These are phyloP conservation scores for Drosophila colorata DNA, from an alignment of 2,888 invertebrate genomes.

Conservation along the genomic window DNA sequence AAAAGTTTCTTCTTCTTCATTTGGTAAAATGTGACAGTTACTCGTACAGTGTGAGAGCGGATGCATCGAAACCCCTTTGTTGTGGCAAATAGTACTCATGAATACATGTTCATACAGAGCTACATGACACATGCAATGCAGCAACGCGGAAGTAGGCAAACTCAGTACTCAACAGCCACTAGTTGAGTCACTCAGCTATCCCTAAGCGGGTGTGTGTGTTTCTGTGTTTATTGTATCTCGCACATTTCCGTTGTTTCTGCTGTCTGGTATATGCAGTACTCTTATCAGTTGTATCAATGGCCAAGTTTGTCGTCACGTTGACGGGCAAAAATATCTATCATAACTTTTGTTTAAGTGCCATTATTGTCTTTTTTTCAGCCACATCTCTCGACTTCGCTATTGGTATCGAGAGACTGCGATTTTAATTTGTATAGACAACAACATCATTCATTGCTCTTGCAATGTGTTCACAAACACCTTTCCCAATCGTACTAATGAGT, in stretches of 20 bases:
- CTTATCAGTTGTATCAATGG: slow-evolving; percentile 74
- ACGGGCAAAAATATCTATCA: slow-evolving; percentile 62
- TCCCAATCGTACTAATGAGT: no score
- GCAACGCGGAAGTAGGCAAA: slow-evolving; percentile 72
- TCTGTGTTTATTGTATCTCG: slow-evolving; percentile 58
- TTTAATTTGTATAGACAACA: background rate
- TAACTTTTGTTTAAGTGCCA: slow-evolving; percentile 45
- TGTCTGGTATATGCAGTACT: slow-evolving; percentile 38
- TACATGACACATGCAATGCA: slow-evolving; percentile 20
- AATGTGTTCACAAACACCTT: no score
- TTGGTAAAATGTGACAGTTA: slow-evolving; percentile 52
- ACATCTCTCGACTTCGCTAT: slow-evolving; percentile 6
- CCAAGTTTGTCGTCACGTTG: slow-evolving; percentile 60
- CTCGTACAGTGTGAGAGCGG: slow-evolving; percentile 39
- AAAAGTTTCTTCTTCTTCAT: slow-evolving; percentile 59
- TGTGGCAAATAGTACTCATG: slow-evolving; percentile 45
- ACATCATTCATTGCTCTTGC: no score
- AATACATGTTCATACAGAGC: slow-evolving; percentile 13
- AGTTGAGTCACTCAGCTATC: slow-evolving; percentile 41
- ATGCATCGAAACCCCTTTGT: slow-evolving; percentile 60
- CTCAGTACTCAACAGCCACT: slow-evolving; percentile 56
- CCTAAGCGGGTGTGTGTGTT: slow-evolving; percentile 17
- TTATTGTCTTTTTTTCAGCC: slow-evolving; percentile 32
- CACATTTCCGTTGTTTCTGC: slow-evolving; percentile 64
- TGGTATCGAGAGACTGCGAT: background rate